Percentiles rank a stretch among this genome's conserved stretches.
Conservation (phyloP, 53 echinoderm and acorn worm species). For the Mesocentrotus franciscanus region DNA sequence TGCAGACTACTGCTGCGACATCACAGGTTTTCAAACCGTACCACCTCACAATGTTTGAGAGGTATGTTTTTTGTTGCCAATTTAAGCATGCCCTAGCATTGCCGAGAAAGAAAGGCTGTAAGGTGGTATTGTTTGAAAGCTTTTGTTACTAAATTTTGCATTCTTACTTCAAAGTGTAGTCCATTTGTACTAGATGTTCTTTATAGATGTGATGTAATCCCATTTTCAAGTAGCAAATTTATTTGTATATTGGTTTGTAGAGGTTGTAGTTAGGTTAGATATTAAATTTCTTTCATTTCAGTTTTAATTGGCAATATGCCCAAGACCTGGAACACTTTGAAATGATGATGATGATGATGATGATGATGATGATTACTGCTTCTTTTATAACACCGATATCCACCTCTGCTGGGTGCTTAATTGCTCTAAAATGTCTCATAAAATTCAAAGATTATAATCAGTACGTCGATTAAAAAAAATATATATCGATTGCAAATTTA, state of each 20-base stretch:
- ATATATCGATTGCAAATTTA: no score
- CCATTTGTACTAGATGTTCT: background rate
- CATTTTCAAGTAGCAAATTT: background rate
- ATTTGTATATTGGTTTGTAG: conserved; percentile 49
- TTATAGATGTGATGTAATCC: background rate
- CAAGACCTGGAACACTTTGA: no score
- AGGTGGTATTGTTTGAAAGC: background rate
- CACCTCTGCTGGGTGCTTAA: no score
- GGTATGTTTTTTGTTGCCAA: background rate
- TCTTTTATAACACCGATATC: no score
- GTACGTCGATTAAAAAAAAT: no score
- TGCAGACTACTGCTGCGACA: no score
- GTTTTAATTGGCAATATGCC: background rate
- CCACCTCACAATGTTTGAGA: background rate
- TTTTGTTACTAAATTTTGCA: background rate
- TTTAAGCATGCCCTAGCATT: background rate
- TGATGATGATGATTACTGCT: no score
- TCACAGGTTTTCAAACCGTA: background rate
- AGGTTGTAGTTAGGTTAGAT: conserved; percentile 11
- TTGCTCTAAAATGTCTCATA: no score
- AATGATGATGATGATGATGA: no score
- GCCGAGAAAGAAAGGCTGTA: background rate
- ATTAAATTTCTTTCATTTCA: background rate
- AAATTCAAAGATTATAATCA: no score
- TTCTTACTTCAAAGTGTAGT: background rate